These are phyloP conservation scores for Lycocerus yunnanus DNA, from an alignment of 2,888 invertebrate genomes.

Conservation along the genomic window DNA sequence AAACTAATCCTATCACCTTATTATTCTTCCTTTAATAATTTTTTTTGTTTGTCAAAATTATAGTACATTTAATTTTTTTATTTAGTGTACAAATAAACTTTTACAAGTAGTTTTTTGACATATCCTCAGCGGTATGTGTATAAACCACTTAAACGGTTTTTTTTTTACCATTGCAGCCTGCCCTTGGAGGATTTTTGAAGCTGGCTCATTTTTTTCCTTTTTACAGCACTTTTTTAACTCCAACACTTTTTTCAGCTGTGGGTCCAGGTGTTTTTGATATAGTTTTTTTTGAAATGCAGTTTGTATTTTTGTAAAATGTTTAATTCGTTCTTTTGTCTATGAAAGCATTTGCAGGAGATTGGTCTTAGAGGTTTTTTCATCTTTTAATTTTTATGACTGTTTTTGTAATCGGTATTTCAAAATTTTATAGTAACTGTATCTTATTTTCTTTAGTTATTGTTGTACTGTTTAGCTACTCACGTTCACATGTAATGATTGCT, in stretches of 20 bases:
- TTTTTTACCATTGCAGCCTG: slow-evolving; percentile 57
- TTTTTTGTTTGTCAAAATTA: slow-evolving; percentile 26
- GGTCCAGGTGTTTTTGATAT: slow-evolving; percentile 33
- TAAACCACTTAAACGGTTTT: slow-evolving; percentile 46
- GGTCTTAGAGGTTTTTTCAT: slow-evolving; percentile 52
- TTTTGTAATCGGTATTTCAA: slow-evolving; percentile 42
- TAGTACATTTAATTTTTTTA: slow-evolving; percentile 7
- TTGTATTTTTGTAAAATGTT: slow-evolving; percentile 40
- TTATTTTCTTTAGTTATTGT: slow-evolving; percentile 48
- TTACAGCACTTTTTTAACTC: slow-evolving; percentile 47
- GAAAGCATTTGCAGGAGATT: slow-evolving; percentile 59
- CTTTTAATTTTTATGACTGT: slow-evolving; percentile 43
- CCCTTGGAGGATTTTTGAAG: slow-evolving; percentile 53
- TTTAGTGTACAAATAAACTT: slow-evolving; percentile 15
- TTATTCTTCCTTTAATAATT: slow-evolving; percentile 26
- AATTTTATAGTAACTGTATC: slow-evolving; percentile 43
- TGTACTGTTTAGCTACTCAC: slow-evolving; percentile 64
- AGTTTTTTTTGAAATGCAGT: slow-evolving; percentile 29
- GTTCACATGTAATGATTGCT: slow-evolving; percentile 74
- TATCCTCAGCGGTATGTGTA: slow-evolving; percentile 55
- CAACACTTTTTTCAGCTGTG: slow-evolving; percentile 37
- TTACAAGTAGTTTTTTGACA: slow-evolving; percentile 52
- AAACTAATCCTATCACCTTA: slow-evolving; percentile 25
- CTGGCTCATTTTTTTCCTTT: slow-evolving; percentile 46
- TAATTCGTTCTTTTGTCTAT: slow-evolving; percentile 55